Conservation (phyloP, 2,888 invertebrate species). For the Plagiodera versicolora region DNA sequence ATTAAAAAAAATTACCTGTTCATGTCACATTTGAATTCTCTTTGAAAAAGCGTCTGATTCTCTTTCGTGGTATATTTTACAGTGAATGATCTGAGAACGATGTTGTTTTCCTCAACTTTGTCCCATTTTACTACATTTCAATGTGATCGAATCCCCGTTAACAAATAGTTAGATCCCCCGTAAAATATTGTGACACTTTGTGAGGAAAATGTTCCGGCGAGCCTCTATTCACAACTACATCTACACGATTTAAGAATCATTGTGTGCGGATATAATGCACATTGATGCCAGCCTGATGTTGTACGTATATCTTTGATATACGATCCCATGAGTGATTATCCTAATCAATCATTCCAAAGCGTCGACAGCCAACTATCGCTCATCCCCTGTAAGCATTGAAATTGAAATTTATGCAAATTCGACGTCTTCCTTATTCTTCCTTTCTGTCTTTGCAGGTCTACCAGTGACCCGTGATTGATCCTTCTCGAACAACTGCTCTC, state of each 20-base stretch:
- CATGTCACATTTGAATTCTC: too few species aligned
- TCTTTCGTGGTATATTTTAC: too few species aligned
- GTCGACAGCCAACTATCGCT: neutral
- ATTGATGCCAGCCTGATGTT: neutral
- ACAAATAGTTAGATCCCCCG: too few species aligned
- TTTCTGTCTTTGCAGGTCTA: slow-evolving; percentile 12
- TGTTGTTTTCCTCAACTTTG: too few species aligned
- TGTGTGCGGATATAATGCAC: neutral
- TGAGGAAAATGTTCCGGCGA: neutral
- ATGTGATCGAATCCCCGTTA: too few species aligned
- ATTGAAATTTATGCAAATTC: slow-evolving; percentile 15
- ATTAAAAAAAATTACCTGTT: too few species aligned
- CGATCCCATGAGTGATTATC: slow-evolving; percentile 1
- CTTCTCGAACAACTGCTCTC: slow-evolving; percentile 12
- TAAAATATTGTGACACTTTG: too few species aligned
- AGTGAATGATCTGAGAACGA: too few species aligned
- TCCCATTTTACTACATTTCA: too few species aligned
- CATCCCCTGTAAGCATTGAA: slow-evolving; percentile 2
- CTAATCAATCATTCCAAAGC: neutral
- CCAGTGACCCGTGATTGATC: slow-evolving; percentile 10
- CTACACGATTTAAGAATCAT: neutral
- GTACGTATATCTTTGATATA: neutral
- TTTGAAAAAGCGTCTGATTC: too few species aligned
- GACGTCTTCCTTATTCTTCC: slow-evolving; percentile 7
- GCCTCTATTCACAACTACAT: neutral